A percentile compares a stretch with the other conserved stretches of the same genome.
phyloP scores from a whole-genome alignment of 2,888 invertebrate species.

The Drosophila histrio region DNA sequence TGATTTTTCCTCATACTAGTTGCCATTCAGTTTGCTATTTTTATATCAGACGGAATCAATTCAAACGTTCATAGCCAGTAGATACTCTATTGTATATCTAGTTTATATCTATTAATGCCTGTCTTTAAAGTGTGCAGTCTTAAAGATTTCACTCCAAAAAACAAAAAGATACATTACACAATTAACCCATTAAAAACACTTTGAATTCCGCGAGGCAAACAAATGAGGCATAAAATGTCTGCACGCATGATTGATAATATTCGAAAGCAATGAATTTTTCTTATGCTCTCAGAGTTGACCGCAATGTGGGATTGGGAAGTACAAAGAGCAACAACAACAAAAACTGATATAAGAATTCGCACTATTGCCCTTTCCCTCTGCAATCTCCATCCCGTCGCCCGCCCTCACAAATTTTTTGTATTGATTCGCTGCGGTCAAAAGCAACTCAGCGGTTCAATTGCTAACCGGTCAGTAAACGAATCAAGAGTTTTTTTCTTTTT shows the following conservation, averaged over 20 bases:
- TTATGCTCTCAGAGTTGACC: conserved; percentile 29
- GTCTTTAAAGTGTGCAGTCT: neutral
- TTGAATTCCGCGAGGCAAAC: conserved; percentile 15
- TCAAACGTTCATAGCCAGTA: too few relatives aligned
- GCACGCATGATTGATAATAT: conserved; percentile 71
- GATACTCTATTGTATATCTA: too few relatives aligned
- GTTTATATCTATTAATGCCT: neutral
- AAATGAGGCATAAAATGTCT: conserved; percentile 48
- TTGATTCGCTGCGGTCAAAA: conserved; percentile 58
- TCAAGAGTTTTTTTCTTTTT: conserved; percentile 57
- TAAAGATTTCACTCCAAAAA: neutral
- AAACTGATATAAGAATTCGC: conserved; percentile 47
- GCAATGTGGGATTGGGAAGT: conserved; percentile 26
- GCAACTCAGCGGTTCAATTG: conserved; percentile 50
- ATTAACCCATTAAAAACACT: conserved; percentile 44
- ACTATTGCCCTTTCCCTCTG: conserved; percentile 37
- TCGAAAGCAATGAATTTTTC: conserved; percentile 56
- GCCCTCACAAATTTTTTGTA: neutral
- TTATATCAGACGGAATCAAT: too few relatives aligned
- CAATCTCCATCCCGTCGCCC: neutral
- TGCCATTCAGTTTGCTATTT: too few relatives aligned
- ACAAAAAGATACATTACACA: conserved; percentile 45
- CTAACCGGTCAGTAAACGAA: conserved; percentile 70
- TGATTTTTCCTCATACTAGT: too few relatives aligned
- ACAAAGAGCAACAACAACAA: conserved; percentile 5